These are phyloP conservation scores for Martes martes DNA, from an alignment of 2,113 vertebrate species.

Conservation along the genomic window DNA sequence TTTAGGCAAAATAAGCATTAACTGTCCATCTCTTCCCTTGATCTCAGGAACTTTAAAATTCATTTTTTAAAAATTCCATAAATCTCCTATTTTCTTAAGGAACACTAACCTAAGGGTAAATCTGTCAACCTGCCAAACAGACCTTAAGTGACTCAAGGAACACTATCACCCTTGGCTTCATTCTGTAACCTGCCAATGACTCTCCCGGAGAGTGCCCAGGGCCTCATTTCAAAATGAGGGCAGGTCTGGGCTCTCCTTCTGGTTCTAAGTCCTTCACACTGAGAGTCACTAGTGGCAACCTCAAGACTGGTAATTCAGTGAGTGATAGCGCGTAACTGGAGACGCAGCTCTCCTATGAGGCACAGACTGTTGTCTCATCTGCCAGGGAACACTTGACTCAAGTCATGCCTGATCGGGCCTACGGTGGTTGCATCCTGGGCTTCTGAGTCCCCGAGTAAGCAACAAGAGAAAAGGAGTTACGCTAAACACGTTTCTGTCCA, in stretches of 20 bases:
- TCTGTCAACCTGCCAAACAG: neutral
- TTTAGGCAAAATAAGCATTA: neutral
- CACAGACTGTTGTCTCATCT: neutral
- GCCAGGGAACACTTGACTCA: neutral
- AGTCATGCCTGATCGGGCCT: neutral
- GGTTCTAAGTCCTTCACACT: neutral
- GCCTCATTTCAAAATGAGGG: neutral
- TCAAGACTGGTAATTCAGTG: neutral
- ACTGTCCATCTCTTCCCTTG: neutral
- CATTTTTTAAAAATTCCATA: neutral
- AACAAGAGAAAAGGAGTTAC: neutral
- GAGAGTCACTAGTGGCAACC: neutral
- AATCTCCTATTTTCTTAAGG: slow-evolving; percentile 3
- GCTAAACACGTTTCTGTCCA: neutral
- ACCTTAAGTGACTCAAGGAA: neutral
- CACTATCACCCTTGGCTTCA: neutral
- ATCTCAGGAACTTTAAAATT: neutral
- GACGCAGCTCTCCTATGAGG: neutral
- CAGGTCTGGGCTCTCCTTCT: neutral
- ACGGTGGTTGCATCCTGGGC: neutral
- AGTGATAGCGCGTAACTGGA: neutral
- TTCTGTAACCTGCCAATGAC: neutral
- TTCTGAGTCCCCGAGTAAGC: neutral
- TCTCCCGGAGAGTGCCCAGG: neutral
- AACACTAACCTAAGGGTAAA: neutral